Conservation (phyloP, 23 tunicate species). For the Corella eumyota region DNA sequence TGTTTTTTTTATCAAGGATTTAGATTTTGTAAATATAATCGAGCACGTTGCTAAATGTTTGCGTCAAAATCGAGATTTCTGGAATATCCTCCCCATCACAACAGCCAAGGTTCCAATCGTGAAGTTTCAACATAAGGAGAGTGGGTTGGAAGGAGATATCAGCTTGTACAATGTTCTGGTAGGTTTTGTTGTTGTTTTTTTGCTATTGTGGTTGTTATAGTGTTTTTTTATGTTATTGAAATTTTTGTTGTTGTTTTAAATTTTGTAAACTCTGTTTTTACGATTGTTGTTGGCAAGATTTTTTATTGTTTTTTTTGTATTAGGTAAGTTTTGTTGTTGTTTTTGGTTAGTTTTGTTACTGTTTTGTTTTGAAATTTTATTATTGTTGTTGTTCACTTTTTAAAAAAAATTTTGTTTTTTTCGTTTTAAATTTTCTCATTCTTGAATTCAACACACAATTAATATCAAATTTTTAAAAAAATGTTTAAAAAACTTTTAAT, state of each 20-base stretch:
- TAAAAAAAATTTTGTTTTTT: too few species aligned
- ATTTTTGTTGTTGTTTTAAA: too few species aligned
- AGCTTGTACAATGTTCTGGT: conserved; percentile 86
- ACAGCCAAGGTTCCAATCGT: conserved; percentile 98
- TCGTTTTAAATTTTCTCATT: too few species aligned
- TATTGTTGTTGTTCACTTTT: too few species aligned
- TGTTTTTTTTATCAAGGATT: conserved; percentile 16
- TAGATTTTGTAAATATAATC: conserved; percentile 38
- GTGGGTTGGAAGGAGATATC: conserved; percentile 84
- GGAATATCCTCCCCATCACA: conserved; percentile 75
- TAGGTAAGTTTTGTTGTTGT: too few species aligned
- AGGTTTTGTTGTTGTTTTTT: too few species aligned
- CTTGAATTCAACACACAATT: neutral
- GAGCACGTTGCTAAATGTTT: conserved; percentile 49
- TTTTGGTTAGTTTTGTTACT: too few species aligned
- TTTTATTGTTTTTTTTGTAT: too few species aligned
- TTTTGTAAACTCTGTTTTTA: too few species aligned
- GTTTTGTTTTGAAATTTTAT: too few species aligned
- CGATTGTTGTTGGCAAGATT: too few species aligned
- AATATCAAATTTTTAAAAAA: neutral
- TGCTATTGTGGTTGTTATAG: neutral
- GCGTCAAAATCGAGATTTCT: conserved; percentile 23
- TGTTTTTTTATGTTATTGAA: neutral
- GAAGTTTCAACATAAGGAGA: conserved; percentile 47
- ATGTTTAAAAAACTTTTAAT: too few species aligned